phyloP scores from a whole-genome alignment of 1,140 invertebrate genomes.

The Octopus bimaculoides region DNA sequence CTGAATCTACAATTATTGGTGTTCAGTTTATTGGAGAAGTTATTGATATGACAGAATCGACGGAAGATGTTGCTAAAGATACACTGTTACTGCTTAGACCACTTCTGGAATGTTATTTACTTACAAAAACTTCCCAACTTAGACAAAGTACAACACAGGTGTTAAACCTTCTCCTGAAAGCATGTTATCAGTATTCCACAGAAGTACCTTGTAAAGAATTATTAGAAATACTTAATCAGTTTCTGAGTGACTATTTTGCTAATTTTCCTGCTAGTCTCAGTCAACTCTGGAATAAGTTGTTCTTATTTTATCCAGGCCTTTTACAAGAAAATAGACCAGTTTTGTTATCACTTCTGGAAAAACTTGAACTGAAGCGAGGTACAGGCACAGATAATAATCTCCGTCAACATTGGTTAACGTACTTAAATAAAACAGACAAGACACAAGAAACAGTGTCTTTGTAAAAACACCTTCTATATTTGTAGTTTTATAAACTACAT shows the following conservation, averaged over 20 bases:
- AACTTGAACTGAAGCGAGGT: background rate
- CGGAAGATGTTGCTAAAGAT: background rate
- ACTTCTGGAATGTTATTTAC: background rate
- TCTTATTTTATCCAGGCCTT: background rate
- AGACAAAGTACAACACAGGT: background rate
- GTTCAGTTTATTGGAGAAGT: background rate
- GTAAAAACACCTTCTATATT: too few relatives aligned
- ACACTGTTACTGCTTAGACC: background rate
- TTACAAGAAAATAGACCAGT: background rate
- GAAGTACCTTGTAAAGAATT: background rate
- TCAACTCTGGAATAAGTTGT: background rate
- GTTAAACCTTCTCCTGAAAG: background rate
- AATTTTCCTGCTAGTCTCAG: background rate
- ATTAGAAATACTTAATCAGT: background rate
- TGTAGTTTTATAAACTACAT: too few relatives aligned
- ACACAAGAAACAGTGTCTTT: background rate
- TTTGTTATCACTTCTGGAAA: background rate
- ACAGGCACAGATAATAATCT: background rate
- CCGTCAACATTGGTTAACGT: background rate
- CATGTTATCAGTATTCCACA: background rate
- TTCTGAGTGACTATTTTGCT: background rate
- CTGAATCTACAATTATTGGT: background rate
- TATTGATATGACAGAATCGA: background rate
- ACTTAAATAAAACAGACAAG: background rate
- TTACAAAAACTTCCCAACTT: background rate